phyloP scores from a whole-genome alignment of 2,888 invertebrate genomes.

The Eristalinus aeneus region DNA sequence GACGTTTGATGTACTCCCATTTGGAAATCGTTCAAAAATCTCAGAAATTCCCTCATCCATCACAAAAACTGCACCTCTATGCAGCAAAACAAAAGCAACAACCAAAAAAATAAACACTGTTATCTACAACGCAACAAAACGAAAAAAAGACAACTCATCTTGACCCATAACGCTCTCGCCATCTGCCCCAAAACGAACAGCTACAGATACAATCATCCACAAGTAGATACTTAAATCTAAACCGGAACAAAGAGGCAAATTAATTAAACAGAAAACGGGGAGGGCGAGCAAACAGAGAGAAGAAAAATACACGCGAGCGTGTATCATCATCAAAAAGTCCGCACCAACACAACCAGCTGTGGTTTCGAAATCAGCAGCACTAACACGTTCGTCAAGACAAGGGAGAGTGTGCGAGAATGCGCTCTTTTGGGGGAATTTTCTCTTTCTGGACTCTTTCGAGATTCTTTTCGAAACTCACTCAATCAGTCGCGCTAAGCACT shows the following conservation, averaged over 20 bases:
- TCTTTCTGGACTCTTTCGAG: too few relatives aligned
- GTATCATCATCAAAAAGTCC: conserved; percentile 19
- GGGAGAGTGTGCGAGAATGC: too few relatives aligned
- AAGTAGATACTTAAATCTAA: conserved; percentile 55
- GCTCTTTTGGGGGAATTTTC: neutral
- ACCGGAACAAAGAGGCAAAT: conserved; percentile 62
- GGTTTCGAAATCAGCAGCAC: conserved; percentile 11
- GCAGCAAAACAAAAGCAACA: too few relatives aligned
- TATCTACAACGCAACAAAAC: neutral
- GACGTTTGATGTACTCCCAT: too few relatives aligned
- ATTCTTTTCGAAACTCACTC: neutral
- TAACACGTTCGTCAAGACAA: neutral
- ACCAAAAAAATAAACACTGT: neutral
- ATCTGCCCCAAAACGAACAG: neutral
- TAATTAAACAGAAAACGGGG: conserved; percentile 32
- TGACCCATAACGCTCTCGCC: conserved; percentile 20
- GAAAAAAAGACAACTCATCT: neutral
- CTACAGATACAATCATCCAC: conserved; percentile 21
- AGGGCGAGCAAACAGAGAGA: neutral
- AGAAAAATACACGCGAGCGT: neutral
- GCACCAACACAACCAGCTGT: neutral
- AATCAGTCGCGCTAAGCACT: conserved; percentile 6
- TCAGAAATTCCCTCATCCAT: too few relatives aligned
- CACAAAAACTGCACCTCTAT: too few relatives aligned
- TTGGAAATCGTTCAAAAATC: too few relatives aligned